phyloP scores from a whole-genome alignment of 2,113 vertebrate genomes.

The Bombycilla garrulus region DNA sequence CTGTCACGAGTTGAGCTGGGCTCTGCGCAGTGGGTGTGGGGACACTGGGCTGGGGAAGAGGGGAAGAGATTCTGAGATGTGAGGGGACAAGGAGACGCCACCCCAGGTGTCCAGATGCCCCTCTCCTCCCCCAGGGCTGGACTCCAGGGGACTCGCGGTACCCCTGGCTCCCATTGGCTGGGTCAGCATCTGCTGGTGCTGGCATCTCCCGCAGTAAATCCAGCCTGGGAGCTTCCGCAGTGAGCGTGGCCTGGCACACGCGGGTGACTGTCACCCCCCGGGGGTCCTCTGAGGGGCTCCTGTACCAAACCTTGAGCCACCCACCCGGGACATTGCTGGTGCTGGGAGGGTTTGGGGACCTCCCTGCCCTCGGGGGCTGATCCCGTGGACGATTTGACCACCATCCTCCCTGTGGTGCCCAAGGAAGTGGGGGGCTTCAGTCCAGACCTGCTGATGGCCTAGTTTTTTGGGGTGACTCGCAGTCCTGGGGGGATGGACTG shows the following conservation, averaged over 20 bases:
- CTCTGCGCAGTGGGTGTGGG: neutral
- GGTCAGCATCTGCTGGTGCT: neutral
- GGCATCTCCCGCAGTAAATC: neutral
- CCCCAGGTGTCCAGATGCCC: neutral
- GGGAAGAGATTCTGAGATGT: no score
- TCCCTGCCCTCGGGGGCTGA: no score
- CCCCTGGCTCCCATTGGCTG: accelerated
- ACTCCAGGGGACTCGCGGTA: neutral
- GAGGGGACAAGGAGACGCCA: neutral
- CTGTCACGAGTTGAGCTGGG: neutral
- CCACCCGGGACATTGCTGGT: accelerated
- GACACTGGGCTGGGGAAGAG: neutral
- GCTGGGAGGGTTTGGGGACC: neutral
- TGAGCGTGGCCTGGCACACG: neutral
- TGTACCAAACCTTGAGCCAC: neutral
- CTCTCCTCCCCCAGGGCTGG: neutral
- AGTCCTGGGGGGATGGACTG: neutral
- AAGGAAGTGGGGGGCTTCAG: neutral
- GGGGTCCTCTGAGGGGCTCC: no score
- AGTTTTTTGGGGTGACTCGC: neutral
- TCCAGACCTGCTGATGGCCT: neutral
- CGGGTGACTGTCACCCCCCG: neutral
- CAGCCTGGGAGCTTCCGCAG: neutral
- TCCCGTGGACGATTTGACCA: neutral
- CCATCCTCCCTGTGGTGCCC: neutral